Percentiles rank a stretch among this genome's conserved stretches.
Conservation (phyloP, 1,140 invertebrate genomes). For the Plectrocnemia conspersa region DNA sequence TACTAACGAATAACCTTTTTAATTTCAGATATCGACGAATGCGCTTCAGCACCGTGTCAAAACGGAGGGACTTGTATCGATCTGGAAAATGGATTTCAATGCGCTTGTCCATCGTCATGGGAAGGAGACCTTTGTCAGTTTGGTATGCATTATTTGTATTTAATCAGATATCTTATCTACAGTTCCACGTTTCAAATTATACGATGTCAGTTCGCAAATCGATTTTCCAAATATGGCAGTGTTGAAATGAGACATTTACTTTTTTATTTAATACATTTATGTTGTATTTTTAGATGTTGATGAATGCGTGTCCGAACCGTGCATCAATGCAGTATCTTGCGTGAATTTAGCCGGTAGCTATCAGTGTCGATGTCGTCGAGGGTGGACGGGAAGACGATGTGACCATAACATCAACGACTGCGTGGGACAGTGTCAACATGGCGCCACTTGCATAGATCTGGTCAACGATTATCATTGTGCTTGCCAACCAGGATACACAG, state of each 20-base stretch:
- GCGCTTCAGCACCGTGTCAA: constrained; percentile 74
- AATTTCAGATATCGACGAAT: constrained; percentile 74
- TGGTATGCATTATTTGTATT: constrained; percentile 55
- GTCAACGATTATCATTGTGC: constrained; percentile 80
- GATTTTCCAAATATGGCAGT: too few relatives aligned
- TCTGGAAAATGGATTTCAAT: constrained; percentile 68
- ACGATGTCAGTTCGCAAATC: too few relatives aligned
- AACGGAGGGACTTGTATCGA: constrained; percentile 83
- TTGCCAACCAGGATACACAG: constrained; percentile 75
- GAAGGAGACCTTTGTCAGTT: constrained; percentile 74
- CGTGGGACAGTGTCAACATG: constrained; percentile 79
- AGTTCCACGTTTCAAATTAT: too few relatives aligned
- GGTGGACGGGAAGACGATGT: constrained; percentile 86
- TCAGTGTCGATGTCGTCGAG: constrained; percentile 71
- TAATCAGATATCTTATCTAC: too few relatives aligned
- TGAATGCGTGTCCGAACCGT: constrained; percentile 62
- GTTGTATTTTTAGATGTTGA: constrained; percentile 55
- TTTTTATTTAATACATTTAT: constrained; percentile 1
- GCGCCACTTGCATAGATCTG: constrained; percentile 78
- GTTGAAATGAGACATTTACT: too few relatives aligned
- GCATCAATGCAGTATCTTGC: constrained; percentile 77
- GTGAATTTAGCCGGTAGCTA: constrained; percentile 79
- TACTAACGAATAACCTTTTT: constrained; percentile 33
- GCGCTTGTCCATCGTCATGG: constrained; percentile 77
- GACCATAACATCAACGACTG: constrained; percentile 87